Evolutionary conservation across 2,888 invertebrate genomes (phyloP), one percentile per base, ranked within the genome.

Genomic region (Coleophora deauratella): DNA sequence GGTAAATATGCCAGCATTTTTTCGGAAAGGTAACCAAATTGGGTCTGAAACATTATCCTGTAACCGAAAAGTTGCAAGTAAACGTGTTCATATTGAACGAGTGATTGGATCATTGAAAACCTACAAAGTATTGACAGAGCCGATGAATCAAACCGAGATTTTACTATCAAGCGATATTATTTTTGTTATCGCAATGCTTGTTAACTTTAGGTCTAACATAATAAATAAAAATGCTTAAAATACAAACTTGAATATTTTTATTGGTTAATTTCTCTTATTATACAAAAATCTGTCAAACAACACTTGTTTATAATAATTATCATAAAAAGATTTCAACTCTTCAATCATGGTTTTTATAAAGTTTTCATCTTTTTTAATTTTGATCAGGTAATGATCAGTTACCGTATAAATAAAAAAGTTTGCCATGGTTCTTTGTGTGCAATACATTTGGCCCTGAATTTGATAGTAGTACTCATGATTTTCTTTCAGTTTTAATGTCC

Each of bases 81-180:
- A 42, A 35, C n/a, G 38, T 8, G 42, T 42, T 9, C 42, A 42
- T 31, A 27, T 42, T 3, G 42, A 42, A 27, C 11, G 38, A 12
- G 31, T 42, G 2, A 42, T 38, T 27, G 42, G 38, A 1, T 9
- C 28, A 34, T 33, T 43, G 13, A 43, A 43, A 32, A 43, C 38
- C 4, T 43, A 34, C 15, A 37, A 40, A 34, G 40, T 43, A 7
- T 38, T 42, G 27, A 42, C 27, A n/a, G n/a, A n/a, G n/a, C n/a
- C n/a, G n/a, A n/a, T n/a, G n/a, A n/a, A n/a, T n/a, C n/a, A n/a
- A n/a, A 38, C 38, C 4, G 35, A 42, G 33, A 40, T 21, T n/a
- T 13, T 40, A 30, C 33, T 35, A 9, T 28, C 35, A 8, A 30
- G 40, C 33, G 34, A 42, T 37, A 42, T 42, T 12, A 13, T 37